Evolutionary conservation across 2,113 vertebrate species (phyloP), one percentile per base, ranked within the genome.

Genomic region (Esox niger): DNA sequence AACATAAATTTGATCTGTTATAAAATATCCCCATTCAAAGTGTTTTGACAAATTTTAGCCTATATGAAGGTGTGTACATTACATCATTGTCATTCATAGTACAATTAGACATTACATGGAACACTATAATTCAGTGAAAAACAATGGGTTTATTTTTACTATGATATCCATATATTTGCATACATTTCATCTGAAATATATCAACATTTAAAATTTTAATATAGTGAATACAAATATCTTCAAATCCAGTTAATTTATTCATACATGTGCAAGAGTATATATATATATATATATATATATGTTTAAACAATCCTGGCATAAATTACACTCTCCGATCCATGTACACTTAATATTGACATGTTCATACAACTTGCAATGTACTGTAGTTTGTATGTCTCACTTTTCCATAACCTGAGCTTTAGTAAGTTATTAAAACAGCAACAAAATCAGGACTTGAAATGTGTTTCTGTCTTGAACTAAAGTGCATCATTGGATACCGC

Each of bases 181-280:
- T 80, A 87, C 87, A 88, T 84, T 30, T 79, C 84, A 71, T 86
- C 75, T 84, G 76, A 85, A 86, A 82, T 86, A 88, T 86, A 83
- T 74, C 46, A 87, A 90, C 88, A 90, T 85, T 80, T 80, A 88
- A 71, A 70, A 82, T 84, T 66, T 67, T 82, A 81, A 84, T 87
- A 86, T 72, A 83, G 71, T 87, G 83, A 84, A 77, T 88, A 87
- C 79, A 89, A 89, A 89, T 81, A 84, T 79, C 67, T 75, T 71
- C 70, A 80, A 77, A 80, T 80, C 75, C 78, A 79, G 79, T 60
- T 85, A 84, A 15, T 80, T 79, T 72, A 33, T 69, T 38, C 54
- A 77, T 85, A 73, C 76, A 76, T 88, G 79, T 86, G 79, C 80
- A 81, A 78, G 72, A 81, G 71, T 82, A 76, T 69, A n/a, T n/a